A percentile compares a stretch with the other conserved stretches of the same genome.
phyloP scores from a whole-genome alignment of 2,113 vertebrate genomes.

The Chaetodon auriga region DNA sequence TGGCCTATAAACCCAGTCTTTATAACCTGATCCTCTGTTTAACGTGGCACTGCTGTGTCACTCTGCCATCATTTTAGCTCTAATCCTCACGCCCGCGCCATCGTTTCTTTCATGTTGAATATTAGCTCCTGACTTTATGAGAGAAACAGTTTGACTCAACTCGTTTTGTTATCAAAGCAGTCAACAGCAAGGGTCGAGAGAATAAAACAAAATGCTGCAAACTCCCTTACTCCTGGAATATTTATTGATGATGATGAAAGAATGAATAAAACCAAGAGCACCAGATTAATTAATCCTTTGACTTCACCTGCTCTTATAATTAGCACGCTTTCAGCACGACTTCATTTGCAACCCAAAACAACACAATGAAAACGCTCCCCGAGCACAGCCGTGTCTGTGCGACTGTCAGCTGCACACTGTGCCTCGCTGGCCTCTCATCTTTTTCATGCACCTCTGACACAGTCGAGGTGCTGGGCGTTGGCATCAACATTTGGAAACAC shows the following conservation, averaged over 20 bases:
- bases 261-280: not conserved
- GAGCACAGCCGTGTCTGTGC: not conserved
- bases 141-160: constrained; percentile 3
- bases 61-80: not conserved
- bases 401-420: not conserved
- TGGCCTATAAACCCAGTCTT: not conserved
- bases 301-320: constrained; percentile 15
- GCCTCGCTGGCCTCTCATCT: not conserved
- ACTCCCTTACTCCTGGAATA: not conserved
- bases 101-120: constrained; percentile 10
- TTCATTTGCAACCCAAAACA: constrained; percentile 6
- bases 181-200: not conserved
- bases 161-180: not conserved
- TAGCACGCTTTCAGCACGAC: constrained; percentile 7
- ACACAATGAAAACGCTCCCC: not conserved
- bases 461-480: not conserved
- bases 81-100: not conserved
- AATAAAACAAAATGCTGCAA: constrained; percentile 7
- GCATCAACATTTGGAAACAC: not conserved
- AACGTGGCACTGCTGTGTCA: not conserved
- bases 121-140: not conserved
- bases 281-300: constrained; percentile 22
- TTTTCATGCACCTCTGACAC: not conserved
- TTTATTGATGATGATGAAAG: constrained; percentile 24
- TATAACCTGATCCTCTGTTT: not conserved